These are phyloP conservation scores for Neelides sp. DNA, from an alignment of 1,140 invertebrate genomes.

Conservation along the genomic window DNA sequence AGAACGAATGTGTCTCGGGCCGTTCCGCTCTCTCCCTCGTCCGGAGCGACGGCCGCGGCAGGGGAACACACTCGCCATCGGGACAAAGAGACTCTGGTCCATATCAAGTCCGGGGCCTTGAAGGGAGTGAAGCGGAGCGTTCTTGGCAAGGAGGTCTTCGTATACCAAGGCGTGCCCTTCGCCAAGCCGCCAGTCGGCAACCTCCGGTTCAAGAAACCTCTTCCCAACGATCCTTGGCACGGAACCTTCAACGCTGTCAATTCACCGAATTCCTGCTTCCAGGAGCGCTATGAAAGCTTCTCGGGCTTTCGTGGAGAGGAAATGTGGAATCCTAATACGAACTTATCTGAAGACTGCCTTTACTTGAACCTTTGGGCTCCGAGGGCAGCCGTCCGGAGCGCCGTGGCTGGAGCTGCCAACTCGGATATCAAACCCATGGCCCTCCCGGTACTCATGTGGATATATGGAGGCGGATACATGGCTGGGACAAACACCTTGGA, in stretches of 20 bases:
- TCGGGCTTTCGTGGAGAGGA: constrained; percentile 78
- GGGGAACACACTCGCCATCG: constrained; percentile 3
- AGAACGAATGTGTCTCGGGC: constrained; percentile 5
- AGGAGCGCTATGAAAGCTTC: constrained; percentile 75
- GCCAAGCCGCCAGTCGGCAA: constrained; percentile 77
- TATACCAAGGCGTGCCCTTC: constrained; percentile 86
- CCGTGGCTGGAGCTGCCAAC: constrained; percentile 35
- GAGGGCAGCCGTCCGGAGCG: constrained; percentile 48
- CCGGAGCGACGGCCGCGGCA: background rate
- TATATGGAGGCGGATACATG: constrained; percentile 85
- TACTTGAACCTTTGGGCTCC: constrained; percentile 89
- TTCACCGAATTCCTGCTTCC: constrained; percentile 63
- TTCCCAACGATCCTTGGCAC: constrained; percentile 71
- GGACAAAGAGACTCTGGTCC: constrained; percentile 51
- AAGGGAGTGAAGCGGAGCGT: constrained; percentile 61
- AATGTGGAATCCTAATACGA: constrained; percentile 91
- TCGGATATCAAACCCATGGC: constrained; percentile 32
- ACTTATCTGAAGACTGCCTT: constrained; percentile 82
- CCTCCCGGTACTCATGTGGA: constrained; percentile 74
- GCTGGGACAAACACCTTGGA: constrained; percentile 78
- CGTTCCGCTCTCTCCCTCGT: too few species aligned
- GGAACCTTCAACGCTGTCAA: constrained; percentile 63
- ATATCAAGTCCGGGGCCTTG: constrained; percentile 63
- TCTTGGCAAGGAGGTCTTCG: constrained; percentile 67
- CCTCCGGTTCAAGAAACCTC: constrained; percentile 68